Conservation (phyloP, 2,113 vertebrate genomes). For the Otolemur garnettii region DNA sequence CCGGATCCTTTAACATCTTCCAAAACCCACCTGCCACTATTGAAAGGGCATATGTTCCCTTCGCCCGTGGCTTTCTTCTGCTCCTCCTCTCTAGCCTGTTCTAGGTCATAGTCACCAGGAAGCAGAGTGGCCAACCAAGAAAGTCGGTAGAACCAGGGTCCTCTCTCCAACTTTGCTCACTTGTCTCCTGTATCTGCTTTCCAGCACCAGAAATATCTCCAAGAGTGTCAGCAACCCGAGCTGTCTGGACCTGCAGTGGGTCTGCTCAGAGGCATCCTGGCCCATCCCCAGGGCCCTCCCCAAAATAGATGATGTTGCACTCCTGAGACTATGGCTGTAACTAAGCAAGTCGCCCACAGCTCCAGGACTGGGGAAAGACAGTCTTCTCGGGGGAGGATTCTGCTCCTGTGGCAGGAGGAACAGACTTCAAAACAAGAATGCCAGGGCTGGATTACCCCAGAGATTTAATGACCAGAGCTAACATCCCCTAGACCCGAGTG, state of each 20-base stretch:
- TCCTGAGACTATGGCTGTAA: accelerated
- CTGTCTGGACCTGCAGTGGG: background rate
- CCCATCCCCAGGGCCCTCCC: accelerated
- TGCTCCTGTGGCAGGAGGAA: background rate
- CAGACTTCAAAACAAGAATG: background rate
- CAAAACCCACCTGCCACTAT: background rate
- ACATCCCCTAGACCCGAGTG: slow-evolving; percentile 60
- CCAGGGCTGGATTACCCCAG: background rate
- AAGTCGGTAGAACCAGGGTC: no score
- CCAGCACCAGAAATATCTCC: background rate
- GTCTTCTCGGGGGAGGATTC: background rate
- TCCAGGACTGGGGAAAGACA: background rate
- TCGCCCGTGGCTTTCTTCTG: background rate
- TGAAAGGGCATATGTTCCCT: background rate
- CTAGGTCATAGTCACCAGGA: background rate
- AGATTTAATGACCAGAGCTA: slow-evolving; percentile 37
- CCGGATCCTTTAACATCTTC: background rate
- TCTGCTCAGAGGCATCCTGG: background rate
- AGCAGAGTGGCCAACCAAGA: background rate
- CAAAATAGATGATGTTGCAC: background rate
- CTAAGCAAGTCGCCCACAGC: background rate
- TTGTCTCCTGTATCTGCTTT: background rate
- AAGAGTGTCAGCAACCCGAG: background rate
- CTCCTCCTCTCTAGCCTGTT: background rate
- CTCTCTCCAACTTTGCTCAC: background rate